Conservation (phyloP, 2,888 invertebrate species). For the Clivina fossor region DNA sequence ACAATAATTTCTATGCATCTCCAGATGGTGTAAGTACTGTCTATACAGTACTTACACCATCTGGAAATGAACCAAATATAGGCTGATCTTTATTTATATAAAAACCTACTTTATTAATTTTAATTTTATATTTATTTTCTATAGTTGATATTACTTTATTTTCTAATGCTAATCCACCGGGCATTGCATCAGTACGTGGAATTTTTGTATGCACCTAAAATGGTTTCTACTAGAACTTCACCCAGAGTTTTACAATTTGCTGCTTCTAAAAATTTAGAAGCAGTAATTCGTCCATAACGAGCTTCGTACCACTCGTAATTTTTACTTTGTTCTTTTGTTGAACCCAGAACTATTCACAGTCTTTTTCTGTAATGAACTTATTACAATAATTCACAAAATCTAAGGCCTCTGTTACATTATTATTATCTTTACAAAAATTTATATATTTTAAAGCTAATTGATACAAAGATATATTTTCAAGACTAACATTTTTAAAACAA, state of each 20-base stretch:
- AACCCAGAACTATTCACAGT: no score
- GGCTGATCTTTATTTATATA: not conserved
- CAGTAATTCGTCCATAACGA: not conserved
- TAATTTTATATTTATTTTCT: not conserved
- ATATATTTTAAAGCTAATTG: no score
- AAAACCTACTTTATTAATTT: not conserved
- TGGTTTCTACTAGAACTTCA: not conserved
- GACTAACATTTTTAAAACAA: no score
- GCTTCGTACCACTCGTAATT: not conserved
- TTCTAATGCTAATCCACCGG: not conserved
- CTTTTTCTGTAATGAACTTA: no score
- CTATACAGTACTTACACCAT: no score
- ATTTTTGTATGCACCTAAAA: slow-evolving; percentile 2
- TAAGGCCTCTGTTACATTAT: no score
- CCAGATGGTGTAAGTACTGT: no score
- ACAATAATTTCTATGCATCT: no score
- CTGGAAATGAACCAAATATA: slow-evolving; percentile 1
- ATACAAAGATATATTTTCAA: no score
- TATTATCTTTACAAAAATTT: no score
- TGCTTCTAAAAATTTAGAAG: slow-evolving; percentile 1
- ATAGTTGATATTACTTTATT: not conserved
- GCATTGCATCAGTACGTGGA: not conserved
- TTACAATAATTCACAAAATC: no score
- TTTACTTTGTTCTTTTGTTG: not conserved
- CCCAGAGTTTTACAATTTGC: not conserved